phyloP scores from a whole-genome alignment of 2,113 vertebrate genomes.

The Mesembrinibis cayennensis region DNA sequence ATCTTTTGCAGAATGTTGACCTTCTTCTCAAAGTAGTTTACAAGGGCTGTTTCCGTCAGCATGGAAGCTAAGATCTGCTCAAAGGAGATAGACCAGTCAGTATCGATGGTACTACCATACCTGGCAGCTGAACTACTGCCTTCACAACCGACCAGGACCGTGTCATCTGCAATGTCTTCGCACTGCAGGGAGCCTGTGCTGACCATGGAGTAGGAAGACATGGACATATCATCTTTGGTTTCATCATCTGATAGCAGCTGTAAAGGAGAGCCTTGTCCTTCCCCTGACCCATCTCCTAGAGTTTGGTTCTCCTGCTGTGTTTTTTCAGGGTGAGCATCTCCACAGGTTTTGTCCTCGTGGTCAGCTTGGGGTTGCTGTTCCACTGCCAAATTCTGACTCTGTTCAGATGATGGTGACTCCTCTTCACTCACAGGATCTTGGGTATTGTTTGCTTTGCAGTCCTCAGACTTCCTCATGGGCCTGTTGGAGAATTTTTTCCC shows the following conservation, averaged over 20 bases:
- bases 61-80: conserved; percentile 96
- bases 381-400: conserved; percentile 38
- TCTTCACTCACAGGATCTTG: conserved; percentile 60
- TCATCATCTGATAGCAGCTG: conserved; percentile 83
- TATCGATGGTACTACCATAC: conserved; percentile 80
- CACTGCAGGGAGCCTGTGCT: conserved; percentile 89
- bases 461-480: conserved; percentile 69
- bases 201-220: conserved; percentile 93
- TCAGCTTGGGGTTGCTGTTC: conserved; percentile 54
- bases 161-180: conserved; percentile 90
- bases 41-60: conserved; percentile 90
- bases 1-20: conserved; percentile 84
- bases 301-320: conserved; percentile 61
- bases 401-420: conserved; percentile 47
- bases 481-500: conserved; percentile 89
- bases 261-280: conserved; percentile 70
- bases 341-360: conserved; percentile 20
- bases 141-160: conserved; percentile 82
- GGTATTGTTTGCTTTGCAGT: neutral
- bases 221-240: conserved; percentile 88
- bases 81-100: conserved; percentile 94
- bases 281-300: conserved; percentile 60
- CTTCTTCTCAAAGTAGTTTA: conserved; percentile 94
- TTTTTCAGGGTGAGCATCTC: conserved; percentile 55
- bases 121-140: conserved; percentile 61